Evolutionary conservation across 2,888 invertebrate species (phyloP).

Genomic region (Globia sparganii): DNA sequence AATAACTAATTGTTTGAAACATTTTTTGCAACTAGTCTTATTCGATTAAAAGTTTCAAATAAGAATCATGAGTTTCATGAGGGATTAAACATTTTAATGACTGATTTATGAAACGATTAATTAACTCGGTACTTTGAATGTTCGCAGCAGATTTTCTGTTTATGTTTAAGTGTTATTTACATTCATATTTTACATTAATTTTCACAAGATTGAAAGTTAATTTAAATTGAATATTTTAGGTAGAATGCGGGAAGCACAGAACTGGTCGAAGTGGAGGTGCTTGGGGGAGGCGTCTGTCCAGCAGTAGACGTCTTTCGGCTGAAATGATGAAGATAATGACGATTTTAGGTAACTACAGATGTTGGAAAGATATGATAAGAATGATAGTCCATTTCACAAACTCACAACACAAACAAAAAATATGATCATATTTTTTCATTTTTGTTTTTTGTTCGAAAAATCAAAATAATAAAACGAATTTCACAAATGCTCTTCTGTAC

Average conservation of each 20-base stretch:
- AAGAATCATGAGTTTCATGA: slow-evolving; percentile 4
- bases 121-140: slow-evolving; percentile 21
- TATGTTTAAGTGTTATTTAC: not conserved
- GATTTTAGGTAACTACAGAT: not conserved
- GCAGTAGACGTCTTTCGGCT: not conserved
- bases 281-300: not conserved
- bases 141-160: slow-evolving; percentile 14
- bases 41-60: slow-evolving; percentile 17
- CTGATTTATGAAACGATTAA: slow-evolving; percentile 17
- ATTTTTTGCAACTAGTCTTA: slow-evolving; percentile 23
- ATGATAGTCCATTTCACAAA: not conserved
- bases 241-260: not conserved
- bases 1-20: slow-evolving; percentile 20
- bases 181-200: not conserved
- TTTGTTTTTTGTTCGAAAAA: not conserved
- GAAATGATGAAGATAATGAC: not conserved
- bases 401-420: not conserved
- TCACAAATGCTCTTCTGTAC: not conserved
- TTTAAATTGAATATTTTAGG: not conserved
- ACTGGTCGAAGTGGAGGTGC: not conserved
- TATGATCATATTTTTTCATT: not conserved
- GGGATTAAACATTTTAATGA: slow-evolving; percentile 22
- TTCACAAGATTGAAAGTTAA: not conserved
- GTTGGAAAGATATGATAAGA: not conserved
- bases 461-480: not conserved